A percentile compares a stretch with the other conserved stretches of the same genome.
phyloP scores from a whole-genome alignment of 2,888 invertebrate genomes.

The Xylota sylvarum region DNA sequence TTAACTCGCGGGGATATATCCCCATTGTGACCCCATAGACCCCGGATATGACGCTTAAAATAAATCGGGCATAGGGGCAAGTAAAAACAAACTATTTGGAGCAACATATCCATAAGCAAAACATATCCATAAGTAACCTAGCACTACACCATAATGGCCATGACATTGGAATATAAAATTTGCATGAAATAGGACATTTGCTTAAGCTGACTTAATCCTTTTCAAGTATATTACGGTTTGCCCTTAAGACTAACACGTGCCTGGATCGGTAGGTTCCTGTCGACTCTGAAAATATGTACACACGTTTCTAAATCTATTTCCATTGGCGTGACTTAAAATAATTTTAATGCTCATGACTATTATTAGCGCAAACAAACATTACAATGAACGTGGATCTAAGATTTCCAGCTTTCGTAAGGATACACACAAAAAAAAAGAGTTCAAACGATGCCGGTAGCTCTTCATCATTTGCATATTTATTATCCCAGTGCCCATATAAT shows the following conservation, averaged over 20 bases:
- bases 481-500: constrained; percentile 23
- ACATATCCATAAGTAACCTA: too few species aligned
- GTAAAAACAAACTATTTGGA: too few species aligned
- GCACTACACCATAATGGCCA: too few species aligned
- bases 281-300: background rate
- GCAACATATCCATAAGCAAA: too few species aligned
- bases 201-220: too few species aligned
- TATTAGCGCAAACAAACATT: constrained; percentile 29
- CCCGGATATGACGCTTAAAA: too few species aligned
- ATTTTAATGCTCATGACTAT: background rate
- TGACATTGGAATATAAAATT: too few species aligned
- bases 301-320: background rate
- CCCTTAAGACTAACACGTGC: background rate
- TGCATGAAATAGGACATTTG: too few species aligned
- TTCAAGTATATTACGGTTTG: too few species aligned
- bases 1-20: too few species aligned
- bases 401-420: background rate
- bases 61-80: too few species aligned
- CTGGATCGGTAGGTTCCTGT: background rate
- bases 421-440: background rate
- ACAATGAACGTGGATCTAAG: background rate
- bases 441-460: constrained; percentile 11
- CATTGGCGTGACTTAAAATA: constrained; percentile 15
- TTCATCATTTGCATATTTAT: constrained; percentile 54
- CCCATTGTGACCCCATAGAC: too few species aligned